phyloP scores from a whole-genome alignment of 2,113 vertebrate species.

The human (Homo sapiens) region GRCh38 chr6:33654501-33655000 shows the following conservation, averaged over 20 bases:
- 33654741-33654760: background rate
- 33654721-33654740: background rate
- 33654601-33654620: background rate
- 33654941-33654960: background rate
- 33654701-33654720: background rate
- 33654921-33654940: background rate
- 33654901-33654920: background rate
- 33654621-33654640: background rate
- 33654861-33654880: background rate
- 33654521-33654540: background rate
- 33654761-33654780: background rate
- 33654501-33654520: background rate
- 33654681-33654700: accelerated
- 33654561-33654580: background rate
- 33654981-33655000: background rate
- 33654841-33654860: background rate
- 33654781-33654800: background rate
- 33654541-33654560: background rate
- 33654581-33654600: background rate
- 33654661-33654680: background rate
- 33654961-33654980: background rate
- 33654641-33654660: no score
- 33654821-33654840: background rate
- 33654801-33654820: background rate
- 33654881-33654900: background rate